Base-by-base conservation (phyloP, 2,888 invertebrate genomes). In the Plagodis pulveraria region DNA sequence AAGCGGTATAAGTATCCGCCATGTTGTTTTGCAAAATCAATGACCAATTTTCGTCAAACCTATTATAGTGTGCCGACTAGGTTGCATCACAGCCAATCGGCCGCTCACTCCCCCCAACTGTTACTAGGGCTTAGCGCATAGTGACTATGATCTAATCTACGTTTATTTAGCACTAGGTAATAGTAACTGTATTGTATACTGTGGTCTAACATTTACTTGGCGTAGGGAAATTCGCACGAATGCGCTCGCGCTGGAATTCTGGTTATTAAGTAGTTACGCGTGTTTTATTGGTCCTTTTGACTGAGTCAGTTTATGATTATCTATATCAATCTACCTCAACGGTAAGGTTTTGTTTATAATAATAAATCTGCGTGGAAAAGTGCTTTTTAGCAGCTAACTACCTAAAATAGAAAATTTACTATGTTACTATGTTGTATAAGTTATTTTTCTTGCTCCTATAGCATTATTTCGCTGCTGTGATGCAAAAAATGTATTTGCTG, bases 101-200 rank as follows among this genome's bases (percentile, higher is more conserved):
- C 89, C 89, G 81, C 86, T 90, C 90, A 84, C 91, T 80, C 74
- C 86, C 79, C 83, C 83, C 81, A 83, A 77, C 77, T 73, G 80
- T 78, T 82, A 77, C 83, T 77, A 83, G 78, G 81, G 71, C 78
- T 77, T 63, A 76, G 68, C 40, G 10, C 40, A 40, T 40, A 40
- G 1, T 40, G 10, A 40, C 40, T 40, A 10, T 10, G 8, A 40
- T 10, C 5, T 10, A 9, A 40, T 40, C 10, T 40, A 5, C 10
- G 40, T 7, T 10, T 40, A 8, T 40, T 8, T 40, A 10, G 10
- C 40, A 40, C 40, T 5, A 40, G 5, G 10, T 10, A 10, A 40
- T 40, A 40, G 10, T 40, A 40, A 40, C 40, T 40, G 40, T 8
- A 2, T 5, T 40, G 40, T 40, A 40, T 40, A 40, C 40, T 40